Percentiles rank a stretch among this genome's conserved stretches.
Evolutionary conservation across 2,888 invertebrate species (phyloP).

Genomic region (Ichneumoninae sp.): DNA sequence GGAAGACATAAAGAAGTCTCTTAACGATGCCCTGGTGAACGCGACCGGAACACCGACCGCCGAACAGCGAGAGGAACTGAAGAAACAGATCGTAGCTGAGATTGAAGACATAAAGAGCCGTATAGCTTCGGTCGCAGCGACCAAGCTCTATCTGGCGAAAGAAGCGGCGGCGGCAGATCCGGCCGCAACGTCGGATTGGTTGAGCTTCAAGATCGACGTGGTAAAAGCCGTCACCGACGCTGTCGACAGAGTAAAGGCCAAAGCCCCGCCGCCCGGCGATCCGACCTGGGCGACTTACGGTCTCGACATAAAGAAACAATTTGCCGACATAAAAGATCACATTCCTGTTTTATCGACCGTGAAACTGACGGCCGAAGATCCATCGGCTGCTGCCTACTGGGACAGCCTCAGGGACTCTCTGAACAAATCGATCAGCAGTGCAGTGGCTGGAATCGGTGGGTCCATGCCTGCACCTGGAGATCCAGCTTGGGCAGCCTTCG

Average conservation of each 20-base stretch:
- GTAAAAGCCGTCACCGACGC: slow-evolving; percentile 62
- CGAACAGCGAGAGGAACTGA: slow-evolving; percentile 50
- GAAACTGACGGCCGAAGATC: slow-evolving; percentile 4
- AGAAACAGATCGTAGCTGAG: slow-evolving; percentile 40
- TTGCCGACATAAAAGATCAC: slow-evolving; percentile 27
- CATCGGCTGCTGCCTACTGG: slow-evolving; percentile 30
- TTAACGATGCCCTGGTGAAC: slow-evolving; percentile 68
- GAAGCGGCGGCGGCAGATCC: not conserved
- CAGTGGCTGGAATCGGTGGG: slow-evolving; percentile 17
- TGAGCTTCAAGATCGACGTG: slow-evolving; percentile 61
- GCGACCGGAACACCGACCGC: slow-evolving; percentile 60
- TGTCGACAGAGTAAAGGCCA: slow-evolving; percentile 57
- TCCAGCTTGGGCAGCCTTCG: slow-evolving; percentile 65
- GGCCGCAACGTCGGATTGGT: slow-evolving; percentile 53
- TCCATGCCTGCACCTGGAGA: slow-evolving; percentile 58
- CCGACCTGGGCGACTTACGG: slow-evolving; percentile 58
- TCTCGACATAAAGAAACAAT: slow-evolving; percentile 46
- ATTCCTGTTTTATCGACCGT: slow-evolving; percentile 18
- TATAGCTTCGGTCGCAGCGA: slow-evolving; percentile 43
- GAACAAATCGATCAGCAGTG: slow-evolving; percentile 32
- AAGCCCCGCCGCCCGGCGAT: slow-evolving; percentile 66
- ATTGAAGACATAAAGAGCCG: slow-evolving; percentile 22
- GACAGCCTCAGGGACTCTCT: slow-evolving; percentile 3
- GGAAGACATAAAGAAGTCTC: slow-evolving; percentile 57
- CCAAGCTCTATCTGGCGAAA: slow-evolving; percentile 2